Conservation (phyloP, 2,797 vertebrate species). For the Odontamblyopus lacepedii region DNA sequence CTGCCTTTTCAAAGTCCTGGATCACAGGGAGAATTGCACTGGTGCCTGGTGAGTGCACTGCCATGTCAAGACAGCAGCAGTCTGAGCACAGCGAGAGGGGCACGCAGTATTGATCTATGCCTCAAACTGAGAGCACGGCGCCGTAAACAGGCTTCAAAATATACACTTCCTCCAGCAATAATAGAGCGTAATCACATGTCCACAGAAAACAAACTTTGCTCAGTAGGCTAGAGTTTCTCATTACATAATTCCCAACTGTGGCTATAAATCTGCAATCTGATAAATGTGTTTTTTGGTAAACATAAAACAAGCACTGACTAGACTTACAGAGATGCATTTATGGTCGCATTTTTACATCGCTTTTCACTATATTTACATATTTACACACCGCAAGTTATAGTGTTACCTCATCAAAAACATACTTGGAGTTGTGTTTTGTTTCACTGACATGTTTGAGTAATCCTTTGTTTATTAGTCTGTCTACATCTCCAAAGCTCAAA, state of each 20-base stretch:
- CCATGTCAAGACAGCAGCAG: constrained; percentile 50
- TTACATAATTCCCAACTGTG: background rate
- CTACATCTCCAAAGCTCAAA: too few relatives aligned
- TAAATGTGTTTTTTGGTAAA: too few relatives aligned
- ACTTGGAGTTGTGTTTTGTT: too few relatives aligned
- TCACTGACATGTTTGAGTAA: too few relatives aligned
- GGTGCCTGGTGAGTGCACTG: constrained; percentile 36
- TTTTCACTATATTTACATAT: too few relatives aligned
- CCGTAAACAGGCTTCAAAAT: constrained; percentile 27
- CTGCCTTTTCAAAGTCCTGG: constrained; percentile 51
- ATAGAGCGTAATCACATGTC: constrained; percentile 38
- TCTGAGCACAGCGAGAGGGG: constrained; percentile 56
- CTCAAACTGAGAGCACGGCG: constrained; percentile 35
- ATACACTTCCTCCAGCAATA: background rate
- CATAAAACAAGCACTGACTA: too few relatives aligned
- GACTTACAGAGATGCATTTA: too few relatives aligned
- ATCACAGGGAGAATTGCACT: constrained; percentile 58
- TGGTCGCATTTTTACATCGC: too few relatives aligned
- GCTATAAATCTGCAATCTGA: too few relatives aligned
- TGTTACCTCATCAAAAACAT: too few relatives aligned
- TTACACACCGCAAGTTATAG: too few relatives aligned
- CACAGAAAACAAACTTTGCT: constrained; percentile 39
- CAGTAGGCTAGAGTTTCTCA: background rate
- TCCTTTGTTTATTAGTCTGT: too few relatives aligned
- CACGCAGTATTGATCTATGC: constrained; percentile 46